Conservation (phyloP, 1,140 invertebrate species). For the Radopholus similis region DNA sequence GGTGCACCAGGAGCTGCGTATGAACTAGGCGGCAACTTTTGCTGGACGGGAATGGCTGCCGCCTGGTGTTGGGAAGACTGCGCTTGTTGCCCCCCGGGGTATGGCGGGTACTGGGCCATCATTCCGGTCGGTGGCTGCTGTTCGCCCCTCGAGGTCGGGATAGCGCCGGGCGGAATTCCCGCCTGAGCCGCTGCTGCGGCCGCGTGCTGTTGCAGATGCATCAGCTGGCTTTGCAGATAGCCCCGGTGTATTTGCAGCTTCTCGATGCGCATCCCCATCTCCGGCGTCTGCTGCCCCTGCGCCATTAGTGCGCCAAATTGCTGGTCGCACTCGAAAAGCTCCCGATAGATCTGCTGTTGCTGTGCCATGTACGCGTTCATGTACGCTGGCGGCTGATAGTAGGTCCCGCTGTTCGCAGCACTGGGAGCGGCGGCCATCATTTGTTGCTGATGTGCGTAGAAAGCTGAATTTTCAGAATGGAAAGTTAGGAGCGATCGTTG, state of each 20-base stretch:
- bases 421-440: not conserved
- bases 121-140: too few relatives aligned
- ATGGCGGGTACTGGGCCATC: constrained; percentile 13
- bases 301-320: not conserved
- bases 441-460: not conserved
- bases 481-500: not conserved
- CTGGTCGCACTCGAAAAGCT: constrained; percentile 14
- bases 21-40: not conserved
- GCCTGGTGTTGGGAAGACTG: not conserved
- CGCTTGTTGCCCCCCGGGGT: constrained; percentile 16
- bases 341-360: constrained; percentile 16
- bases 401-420: not conserved
- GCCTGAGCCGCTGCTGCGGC: not conserved
- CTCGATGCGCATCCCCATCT: constrained; percentile 2
- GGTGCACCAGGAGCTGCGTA: not conserved
- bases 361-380: not conserved
- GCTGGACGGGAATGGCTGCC: not conserved
- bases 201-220: constrained; percentile 8
- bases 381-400: not conserved
- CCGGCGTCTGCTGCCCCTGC: constrained; percentile 9
- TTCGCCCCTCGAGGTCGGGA: too few relatives aligned
- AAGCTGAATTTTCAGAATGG: not conserved
- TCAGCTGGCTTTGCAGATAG: constrained; percentile 14
- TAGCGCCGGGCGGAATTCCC: too few relatives aligned
- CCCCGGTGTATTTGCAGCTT: constrained; percentile 4